These are phyloP conservation scores for Ginglymostoma cirratum DNA, from an alignment of 2,113 vertebrate species.

Conservation along the genomic window DNA sequence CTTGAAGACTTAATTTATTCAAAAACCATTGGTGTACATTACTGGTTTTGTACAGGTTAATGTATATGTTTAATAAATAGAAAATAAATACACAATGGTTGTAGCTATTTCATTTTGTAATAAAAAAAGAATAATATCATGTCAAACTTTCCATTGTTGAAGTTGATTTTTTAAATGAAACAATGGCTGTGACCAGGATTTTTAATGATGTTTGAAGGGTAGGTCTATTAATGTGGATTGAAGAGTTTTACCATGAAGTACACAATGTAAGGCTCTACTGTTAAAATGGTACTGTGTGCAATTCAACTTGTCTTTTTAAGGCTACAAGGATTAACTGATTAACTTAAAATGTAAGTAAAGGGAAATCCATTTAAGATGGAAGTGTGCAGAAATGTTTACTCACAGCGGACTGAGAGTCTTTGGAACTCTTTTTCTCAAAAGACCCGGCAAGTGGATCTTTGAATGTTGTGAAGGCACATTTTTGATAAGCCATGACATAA, in stretches of 20 bases:
- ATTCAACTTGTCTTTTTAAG: neutral
- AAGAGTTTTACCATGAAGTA: neutral
- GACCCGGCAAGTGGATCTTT: too few relatives aligned
- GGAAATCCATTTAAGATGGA: too few relatives aligned
- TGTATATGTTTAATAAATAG: conserved; percentile 31
- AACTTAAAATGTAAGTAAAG: too few relatives aligned
- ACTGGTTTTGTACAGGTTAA: conserved; percentile 33
- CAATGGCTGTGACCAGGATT: neutral
- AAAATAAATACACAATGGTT: conserved; percentile 13
- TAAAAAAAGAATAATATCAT: neutral
- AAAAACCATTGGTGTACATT: conserved; percentile 18
- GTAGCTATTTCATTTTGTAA: conserved; percentile 31
- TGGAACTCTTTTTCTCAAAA: too few relatives aligned
- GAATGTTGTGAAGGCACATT: too few relatives aligned
- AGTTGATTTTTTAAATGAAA: neutral
- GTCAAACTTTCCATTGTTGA: neutral
- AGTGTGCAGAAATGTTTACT: too few relatives aligned
- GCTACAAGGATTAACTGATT: neutral
- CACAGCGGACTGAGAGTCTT: too few relatives aligned
- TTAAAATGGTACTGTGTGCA: neutral
- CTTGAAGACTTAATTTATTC: conserved; percentile 19
- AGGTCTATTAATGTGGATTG: neutral
- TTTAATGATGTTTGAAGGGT: neutral
- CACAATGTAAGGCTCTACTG: neutral
- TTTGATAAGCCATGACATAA: too few relatives aligned